Evolutionary conservation across 2,797 vertebrate genomes (phyloP).

Genomic region (Enteromius treurensis): DNA sequence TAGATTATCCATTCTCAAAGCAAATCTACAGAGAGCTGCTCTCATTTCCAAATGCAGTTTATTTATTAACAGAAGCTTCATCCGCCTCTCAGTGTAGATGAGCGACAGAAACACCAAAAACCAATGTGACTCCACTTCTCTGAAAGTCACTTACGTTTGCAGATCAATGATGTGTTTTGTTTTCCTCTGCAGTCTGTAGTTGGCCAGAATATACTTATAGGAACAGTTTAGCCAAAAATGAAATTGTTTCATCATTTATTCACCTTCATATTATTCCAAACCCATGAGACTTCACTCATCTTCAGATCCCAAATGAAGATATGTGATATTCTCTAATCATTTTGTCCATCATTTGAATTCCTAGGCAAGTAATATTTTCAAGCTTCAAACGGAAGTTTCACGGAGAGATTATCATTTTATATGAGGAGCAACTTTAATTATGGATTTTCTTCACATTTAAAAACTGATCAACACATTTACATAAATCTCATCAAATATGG

Average conservation of each 20-base stretch:
- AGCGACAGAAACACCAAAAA: constrained; percentile 70
- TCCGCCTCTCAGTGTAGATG: constrained; percentile 33
- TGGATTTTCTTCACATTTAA: neutral
- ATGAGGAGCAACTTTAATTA: neutral
- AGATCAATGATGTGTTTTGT: constrained; percentile 72
- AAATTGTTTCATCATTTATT: neutral
- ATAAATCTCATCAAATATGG: constrained; percentile 70
- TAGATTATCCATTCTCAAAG: constrained; percentile 71
- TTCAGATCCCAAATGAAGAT: neutral
- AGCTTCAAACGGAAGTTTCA: neutral
- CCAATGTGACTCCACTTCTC: constrained; percentile 54
- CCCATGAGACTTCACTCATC: neutral
- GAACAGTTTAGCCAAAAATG: neutral
- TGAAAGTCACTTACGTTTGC: neutral
- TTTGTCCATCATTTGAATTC: neutral
- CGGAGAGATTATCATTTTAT: neutral
- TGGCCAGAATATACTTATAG: neutral
- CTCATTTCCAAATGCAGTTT: constrained; percentile 81
- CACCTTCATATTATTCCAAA: no score
- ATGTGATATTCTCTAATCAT: neutral
- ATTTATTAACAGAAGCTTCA: constrained; percentile 72
- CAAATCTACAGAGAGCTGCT: constrained; percentile 76
- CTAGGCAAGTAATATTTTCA: neutral
- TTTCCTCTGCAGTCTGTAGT: constrained; percentile 57
- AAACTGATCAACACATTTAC: neutral